Base-by-base conservation (phyloP, 2,113 vertebrate species). In the Carassius gibelio region DNA sequence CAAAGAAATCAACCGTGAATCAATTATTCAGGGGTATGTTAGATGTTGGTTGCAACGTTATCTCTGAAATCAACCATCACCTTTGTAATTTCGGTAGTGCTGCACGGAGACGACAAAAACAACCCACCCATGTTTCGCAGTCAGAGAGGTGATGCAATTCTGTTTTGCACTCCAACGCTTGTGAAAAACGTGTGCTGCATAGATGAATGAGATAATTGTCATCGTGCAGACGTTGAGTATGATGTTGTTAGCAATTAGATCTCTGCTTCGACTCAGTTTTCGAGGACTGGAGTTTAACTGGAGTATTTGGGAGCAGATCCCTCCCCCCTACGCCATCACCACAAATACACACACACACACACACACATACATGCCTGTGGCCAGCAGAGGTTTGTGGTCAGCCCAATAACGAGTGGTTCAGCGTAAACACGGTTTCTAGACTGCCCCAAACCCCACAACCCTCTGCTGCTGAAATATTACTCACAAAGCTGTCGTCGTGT, bases 281-380 rank as follows among this genome's bases (percentile, higher is more conserved):
- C 0, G 57, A n/a, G 57, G 57, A 21, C 21, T 59, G 57, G 57
- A n/a, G 86, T 84, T 87, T 59, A 59, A 59, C 34, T 83, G 75
- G 72, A 30, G 79, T 61, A 68, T 88, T 87, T 30, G 14, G 84
- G 75, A 86, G 59, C 55, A 38, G 76, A 77, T 86, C 45, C 68
- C 80, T 45, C 68, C 68, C 71, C n/a, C 45, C 64, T 50, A 75
- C 23, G 48, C 45, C 80, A 79, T 86, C 77, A 77, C 82, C 87
- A 87, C 86, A 87, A 81, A 87, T 84, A 85, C 85, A 90, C 81
- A 89, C 68, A 85, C 83, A 89, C 68, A 84, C 83, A 87, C 83
- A 90, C 76, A 90, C 85, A 88, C 86, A 90, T 91, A 90, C 91
- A 93, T 94, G 91, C 94, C 91, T 95, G 94, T 94, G 94, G 94